Evolutionary conservation across 37 sponge, comb jelly and placozoan genomes (phyloP).

Genomic region (Trichoplax adhaerens): DNA sequence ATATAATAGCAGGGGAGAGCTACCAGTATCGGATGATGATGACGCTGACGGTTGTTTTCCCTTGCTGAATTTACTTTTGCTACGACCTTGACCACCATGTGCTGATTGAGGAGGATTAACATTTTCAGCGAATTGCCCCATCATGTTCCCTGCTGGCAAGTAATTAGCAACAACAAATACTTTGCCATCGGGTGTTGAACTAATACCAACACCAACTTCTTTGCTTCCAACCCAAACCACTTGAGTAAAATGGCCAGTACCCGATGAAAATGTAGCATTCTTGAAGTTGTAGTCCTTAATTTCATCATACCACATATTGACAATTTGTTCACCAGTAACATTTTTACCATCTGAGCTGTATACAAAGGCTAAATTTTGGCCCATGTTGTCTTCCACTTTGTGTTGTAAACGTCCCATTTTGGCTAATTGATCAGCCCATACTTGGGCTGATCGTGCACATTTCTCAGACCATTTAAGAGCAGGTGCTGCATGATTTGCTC

Average conservation of each 20-base stretch:
- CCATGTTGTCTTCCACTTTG: conserved; percentile 46
- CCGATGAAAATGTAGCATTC: conserved; percentile 36
- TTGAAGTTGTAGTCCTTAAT: conserved; percentile 52
- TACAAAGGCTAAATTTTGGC: conserved; percentile 50
- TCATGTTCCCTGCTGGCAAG: conserved; percentile 51
- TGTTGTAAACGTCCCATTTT: conserved; percentile 26
- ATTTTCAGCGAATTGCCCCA: conserved; percentile 30
- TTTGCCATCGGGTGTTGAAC: conserved; percentile 10
- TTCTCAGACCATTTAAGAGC: conserved; percentile 32
- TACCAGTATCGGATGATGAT: too few relatives aligned
- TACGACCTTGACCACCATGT: too few relatives aligned
- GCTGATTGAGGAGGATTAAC: conserved; percentile 13
- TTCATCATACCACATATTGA: conserved; percentile 71
- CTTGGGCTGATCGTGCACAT: conserved; percentile 40
- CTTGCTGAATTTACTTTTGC: too few relatives aligned
- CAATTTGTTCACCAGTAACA: conserved; percentile 21
- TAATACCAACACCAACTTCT: conserved; percentile 40
- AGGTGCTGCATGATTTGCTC: conserved; percentile 52
- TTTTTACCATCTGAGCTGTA: neutral
- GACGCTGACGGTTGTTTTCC: too few relatives aligned
- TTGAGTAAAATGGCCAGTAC: conserved; percentile 90
- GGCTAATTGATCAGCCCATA: conserved; percentile 67
- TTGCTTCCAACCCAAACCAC: conserved; percentile 67
- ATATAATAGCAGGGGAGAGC: too few relatives aligned
- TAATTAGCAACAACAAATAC: conserved; percentile 63